A percentile compares a stretch with the other conserved stretches of the same genome.
These are phyloP conservation scores for Edolisoma coerulescens DNA, from an alignment of 2,113 vertebrate species.

Conservation along the genomic window DNA sequence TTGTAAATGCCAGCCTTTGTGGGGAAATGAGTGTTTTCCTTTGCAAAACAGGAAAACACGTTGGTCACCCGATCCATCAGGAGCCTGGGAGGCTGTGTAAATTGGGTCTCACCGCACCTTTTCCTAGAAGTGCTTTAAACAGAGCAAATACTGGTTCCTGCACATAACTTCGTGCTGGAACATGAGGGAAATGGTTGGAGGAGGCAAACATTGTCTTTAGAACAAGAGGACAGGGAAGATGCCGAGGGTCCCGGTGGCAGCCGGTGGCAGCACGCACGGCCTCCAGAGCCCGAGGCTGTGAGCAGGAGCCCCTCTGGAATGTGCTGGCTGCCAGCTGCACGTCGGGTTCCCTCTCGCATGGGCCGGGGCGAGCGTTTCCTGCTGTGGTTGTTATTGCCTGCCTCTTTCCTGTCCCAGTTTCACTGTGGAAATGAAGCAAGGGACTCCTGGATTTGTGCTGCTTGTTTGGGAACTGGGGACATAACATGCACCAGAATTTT, in stretches of 20 bases:
- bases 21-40: slow-evolving; percentile 39
- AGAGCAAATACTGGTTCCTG: neutral
- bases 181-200: neutral
- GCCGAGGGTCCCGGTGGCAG: neutral
- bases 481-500: neutral
- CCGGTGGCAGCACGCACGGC: neutral
- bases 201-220: neutral
- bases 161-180: neutral
- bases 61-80: neutral
- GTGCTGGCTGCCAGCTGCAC: neutral
- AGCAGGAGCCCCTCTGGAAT: neutral
- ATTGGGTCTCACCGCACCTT: neutral
- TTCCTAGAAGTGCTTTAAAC: neutral
- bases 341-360: neutral
- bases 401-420: neutral
- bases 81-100: neutral
- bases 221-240: neutral
- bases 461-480: neutral
- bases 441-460: neutral
- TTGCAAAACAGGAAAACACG: neutral
- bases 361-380: neutral
- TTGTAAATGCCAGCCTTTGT: slow-evolving; percentile 19
- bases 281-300: neutral
- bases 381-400: neutral
- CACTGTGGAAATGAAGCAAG: neutral